Conservation (phyloP, 2,888 invertebrate genomes). For the Amphipyra tragopoginis region DNA sequence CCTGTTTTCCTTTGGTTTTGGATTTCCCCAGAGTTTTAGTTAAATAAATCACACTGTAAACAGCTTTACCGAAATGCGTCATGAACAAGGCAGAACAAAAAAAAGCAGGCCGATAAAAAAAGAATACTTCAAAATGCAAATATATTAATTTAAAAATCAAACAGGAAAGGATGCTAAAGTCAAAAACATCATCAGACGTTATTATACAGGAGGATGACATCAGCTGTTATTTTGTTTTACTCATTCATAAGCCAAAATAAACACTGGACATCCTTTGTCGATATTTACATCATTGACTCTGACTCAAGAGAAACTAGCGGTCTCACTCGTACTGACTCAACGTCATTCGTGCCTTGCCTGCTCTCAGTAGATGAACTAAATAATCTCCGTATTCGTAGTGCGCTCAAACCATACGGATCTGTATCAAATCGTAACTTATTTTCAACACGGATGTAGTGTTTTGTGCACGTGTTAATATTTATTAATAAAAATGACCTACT, state of each 20-base stretch:
- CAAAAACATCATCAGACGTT: neutral
- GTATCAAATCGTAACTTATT: conserved; percentile 27
- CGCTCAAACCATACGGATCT: conserved; percentile 53
- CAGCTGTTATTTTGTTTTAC: conserved; percentile 30
- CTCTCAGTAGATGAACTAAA: conserved; percentile 32
- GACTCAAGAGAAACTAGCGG: conserved; percentile 11
- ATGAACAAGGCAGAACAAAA: too few species aligned
- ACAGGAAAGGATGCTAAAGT: too few species aligned
- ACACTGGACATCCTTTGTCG: neutral
- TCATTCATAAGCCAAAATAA: conserved; percentile 14
- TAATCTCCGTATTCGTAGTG: conserved; percentile 46
- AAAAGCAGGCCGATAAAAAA: too few species aligned
- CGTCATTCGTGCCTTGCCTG: conserved; percentile 1
- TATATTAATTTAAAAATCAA: too few species aligned
- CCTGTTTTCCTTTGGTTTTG: too few species aligned
- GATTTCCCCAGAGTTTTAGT: too few species aligned
- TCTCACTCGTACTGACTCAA: conserved; percentile 8
- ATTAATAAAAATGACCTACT: conserved; percentile 41
- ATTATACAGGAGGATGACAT: conserved; percentile 42
- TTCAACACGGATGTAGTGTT: conserved; percentile 32
- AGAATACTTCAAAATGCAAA: too few species aligned
- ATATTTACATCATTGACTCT: conserved; percentile 20
- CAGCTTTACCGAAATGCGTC: too few species aligned
- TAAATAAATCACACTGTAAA: too few species aligned
- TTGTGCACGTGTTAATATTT: conserved; percentile 10